phyloP scores from a whole-genome alignment of 92 coral and sea anemone species.

The Bergia puertoricense region DNA sequence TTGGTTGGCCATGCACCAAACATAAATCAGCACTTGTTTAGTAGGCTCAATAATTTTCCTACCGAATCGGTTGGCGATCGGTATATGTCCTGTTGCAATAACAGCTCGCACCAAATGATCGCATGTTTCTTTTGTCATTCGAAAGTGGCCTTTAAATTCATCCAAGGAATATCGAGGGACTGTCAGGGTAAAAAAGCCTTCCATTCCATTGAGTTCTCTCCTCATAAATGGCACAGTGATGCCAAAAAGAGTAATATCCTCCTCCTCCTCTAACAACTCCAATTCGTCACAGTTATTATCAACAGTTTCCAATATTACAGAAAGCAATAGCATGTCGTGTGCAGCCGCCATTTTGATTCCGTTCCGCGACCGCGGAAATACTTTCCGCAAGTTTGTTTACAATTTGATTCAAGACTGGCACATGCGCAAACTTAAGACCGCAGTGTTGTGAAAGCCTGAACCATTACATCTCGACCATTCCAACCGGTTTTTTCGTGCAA shows the following conservation, averaged over 20 bases:
- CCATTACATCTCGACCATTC: neutral
- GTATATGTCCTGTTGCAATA: slow-evolving; percentile 16
- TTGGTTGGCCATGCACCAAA: slow-evolving; percentile 42
- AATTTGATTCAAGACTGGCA: too few relatives aligned
- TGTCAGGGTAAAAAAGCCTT: neutral
- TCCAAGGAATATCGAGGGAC: slow-evolving; percentile 24
- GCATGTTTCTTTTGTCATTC: slow-evolving; percentile 25
- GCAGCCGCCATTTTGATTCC: slow-evolving; percentile 17
- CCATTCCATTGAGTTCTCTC: slow-evolving; percentile 12
- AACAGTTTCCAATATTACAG: slow-evolving; percentile 13
- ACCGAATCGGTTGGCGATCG: slow-evolving; percentile 15
- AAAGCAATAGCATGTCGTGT: neutral
- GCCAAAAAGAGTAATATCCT: slow-evolving; percentile 3
- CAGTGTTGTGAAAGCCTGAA: neutral
- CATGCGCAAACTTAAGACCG: neutral
- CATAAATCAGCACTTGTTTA: slow-evolving; percentile 40
- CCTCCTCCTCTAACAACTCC: slow-evolving; percentile 11
- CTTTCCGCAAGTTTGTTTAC: neutral
- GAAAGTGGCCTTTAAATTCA: slow-evolving; percentile 31
- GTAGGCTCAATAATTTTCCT: slow-evolving; percentile 26
- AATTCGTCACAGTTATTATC: slow-evolving; percentile 1
- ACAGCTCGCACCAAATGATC: slow-evolving; percentile 5
- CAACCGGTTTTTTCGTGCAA: too few relatives aligned
- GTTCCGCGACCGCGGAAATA: neutral
- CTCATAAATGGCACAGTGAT: slow-evolving; percentile 4